Evolutionary conservation across 1,140 invertebrate genomes (phyloP).

Genomic region (Tribolium castaneum): DNA sequence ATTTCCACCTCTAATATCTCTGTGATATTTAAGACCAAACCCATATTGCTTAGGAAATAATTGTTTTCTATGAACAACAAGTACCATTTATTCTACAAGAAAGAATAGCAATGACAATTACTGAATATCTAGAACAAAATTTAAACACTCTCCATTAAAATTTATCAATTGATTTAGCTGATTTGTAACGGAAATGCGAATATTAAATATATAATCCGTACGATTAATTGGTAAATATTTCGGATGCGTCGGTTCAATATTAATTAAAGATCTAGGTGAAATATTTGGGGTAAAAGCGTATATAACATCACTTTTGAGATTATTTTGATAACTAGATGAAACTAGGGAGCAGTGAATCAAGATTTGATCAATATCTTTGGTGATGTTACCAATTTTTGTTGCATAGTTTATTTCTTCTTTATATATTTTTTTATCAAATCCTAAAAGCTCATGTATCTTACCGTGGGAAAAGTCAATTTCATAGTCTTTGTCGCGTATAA

Average conservation of each 20-base stretch:
- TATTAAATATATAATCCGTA: conserved; percentile 41
- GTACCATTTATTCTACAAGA: conserved; percentile 32
- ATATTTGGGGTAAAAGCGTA: conserved; percentile 36
- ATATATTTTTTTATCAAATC: conserved; percentile 36
- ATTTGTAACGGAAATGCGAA: conserved; percentile 37
- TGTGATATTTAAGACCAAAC: no score
- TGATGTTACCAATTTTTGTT: conserved; percentile 39
- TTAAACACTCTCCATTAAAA: conserved; percentile 40
- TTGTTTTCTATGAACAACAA: conserved; percentile 9
- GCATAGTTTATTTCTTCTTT: conserved; percentile 36
- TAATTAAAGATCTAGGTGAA: conserved; percentile 39
- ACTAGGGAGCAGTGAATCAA: conserved; percentile 37
- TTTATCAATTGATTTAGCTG: conserved; percentile 38
- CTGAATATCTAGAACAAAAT: conserved; percentile 42
- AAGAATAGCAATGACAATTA: neutral
- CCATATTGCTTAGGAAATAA: neutral
- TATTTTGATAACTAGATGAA: conserved; percentile 37
- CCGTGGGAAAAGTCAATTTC: conserved; percentile 33
- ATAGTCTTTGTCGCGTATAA: conserved; percentile 37
- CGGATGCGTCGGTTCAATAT: conserved; percentile 33
- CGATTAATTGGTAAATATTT: conserved; percentile 40
- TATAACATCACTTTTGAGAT: conserved; percentile 39
- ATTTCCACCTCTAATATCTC: no score
- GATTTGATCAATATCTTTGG: conserved; percentile 38
- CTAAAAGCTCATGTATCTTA: conserved; percentile 28